Evolutionary conservation across 2,797 vertebrate genomes (phyloP), one percentile per base, ranked within the genome.

Genomic region (Masticophis lateralis): DNA sequence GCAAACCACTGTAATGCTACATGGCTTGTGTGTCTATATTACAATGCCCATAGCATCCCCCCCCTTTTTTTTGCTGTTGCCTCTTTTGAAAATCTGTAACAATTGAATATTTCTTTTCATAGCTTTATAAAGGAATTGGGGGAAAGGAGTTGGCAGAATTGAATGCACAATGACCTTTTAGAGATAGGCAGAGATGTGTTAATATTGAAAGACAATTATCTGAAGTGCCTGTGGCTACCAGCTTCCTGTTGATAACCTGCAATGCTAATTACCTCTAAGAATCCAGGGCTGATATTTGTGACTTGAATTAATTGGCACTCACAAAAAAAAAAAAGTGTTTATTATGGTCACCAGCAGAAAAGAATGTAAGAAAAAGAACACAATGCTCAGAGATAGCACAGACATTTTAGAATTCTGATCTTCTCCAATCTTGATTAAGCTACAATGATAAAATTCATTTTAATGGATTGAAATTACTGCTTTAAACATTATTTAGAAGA

Each of bases 261-360:
- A 95, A 94, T 96, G 96, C 96, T 98, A 97, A 98, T 98, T 98
- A 97, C 94, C 96, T 97, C 94, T 96, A 97, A 95, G 97, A 96
- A 97, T 97, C 95, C 94, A 94, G 94, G 96, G 94, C 97, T 96
- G 97, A 95, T 95, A 94, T 96, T 97, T 96, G 97, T 97, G 96
- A 93, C 96, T 97, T 94, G 95, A 97, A 97, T 97, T 97, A 97
- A 97, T 94, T 95, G 94, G 93, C 91, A 94, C 79, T 95, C 14
- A 1, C 95, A 92, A 94, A 95, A 95, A 51, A 51, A 51, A 37
- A 51, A 95, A 94, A 63, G 63, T 6, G 1, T 88, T 95, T 94
- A 96, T 91, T 90, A 92, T 92, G 92, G 93, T 95, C 90, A 5
- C 0, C 0, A 13, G 88, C 88, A 90, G 43, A 90, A 92, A 92